Evolutionary conservation across 2,888 invertebrate species (phyloP).

Genomic region (Scaeva pyrastri): DNA sequence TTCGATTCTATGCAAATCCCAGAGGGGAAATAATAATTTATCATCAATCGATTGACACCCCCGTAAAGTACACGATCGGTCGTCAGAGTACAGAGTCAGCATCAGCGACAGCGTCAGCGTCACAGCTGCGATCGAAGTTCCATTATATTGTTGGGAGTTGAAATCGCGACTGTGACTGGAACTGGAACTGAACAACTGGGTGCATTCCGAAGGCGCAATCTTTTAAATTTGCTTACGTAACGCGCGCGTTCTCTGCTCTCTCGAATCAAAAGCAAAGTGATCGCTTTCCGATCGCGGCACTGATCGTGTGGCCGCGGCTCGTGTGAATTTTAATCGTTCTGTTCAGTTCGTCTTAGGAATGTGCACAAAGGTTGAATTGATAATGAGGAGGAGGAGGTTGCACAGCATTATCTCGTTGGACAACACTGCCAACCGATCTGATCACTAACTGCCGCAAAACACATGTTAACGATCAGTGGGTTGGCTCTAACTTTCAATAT

Average conservation of each 20-base stretch:
- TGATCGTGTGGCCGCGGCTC: constrained; percentile 55
- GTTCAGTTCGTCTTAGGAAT: constrained; percentile 62
- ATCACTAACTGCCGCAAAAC: constrained; percentile 56
- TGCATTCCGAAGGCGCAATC: constrained; percentile 67
- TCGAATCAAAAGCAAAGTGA: not conserved
- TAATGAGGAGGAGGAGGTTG: constrained; percentile 58
- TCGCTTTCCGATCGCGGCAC: constrained; percentile 48
- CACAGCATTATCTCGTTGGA: constrained; percentile 17
- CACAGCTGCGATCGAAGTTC: constrained; percentile 37
- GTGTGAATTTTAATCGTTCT: constrained; percentile 71
- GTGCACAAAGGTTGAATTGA: constrained; percentile 72
- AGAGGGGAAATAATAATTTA: constrained; percentile 66
- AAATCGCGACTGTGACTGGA: not conserved
- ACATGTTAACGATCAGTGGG: constrained; percentile 60
- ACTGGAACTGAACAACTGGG: constrained; percentile 21
- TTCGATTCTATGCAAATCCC: constrained; percentile 68
- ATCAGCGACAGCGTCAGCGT: constrained; percentile 28
- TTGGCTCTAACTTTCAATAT: constrained; percentile 48
- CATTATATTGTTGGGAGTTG: constrained; percentile 22
- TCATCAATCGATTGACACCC: constrained; percentile 74
- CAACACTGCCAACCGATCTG: constrained; percentile 36
- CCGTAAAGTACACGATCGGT: constrained; percentile 67
- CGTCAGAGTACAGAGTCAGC: constrained; percentile 10
- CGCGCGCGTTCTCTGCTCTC: constrained; percentile 18
- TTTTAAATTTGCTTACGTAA: constrained; percentile 63